Evolutionary conservation across 1,140 invertebrate genomes (phyloP).

Genomic region (Chlorops oryzae): DNA sequence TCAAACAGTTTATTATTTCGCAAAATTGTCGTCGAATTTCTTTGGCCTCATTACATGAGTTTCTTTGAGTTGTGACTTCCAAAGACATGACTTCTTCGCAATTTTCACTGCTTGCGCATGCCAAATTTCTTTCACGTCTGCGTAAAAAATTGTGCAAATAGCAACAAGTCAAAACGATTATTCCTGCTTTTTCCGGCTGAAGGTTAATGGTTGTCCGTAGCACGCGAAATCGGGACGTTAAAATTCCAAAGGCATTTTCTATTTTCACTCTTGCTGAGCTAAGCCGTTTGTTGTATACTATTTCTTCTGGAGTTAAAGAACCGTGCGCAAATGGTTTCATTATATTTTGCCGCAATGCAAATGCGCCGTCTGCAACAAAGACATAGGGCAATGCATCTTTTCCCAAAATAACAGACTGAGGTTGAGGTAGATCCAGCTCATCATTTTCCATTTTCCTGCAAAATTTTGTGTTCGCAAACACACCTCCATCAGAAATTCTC

Average conservation of each 20-base stretch:
- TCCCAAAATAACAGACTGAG: constrained; percentile 20
- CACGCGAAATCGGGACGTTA: background rate
- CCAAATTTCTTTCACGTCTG: background rate
- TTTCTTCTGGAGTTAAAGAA: constrained; percentile 17
- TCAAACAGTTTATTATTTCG: background rate
- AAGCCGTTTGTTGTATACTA: constrained; percentile 49
- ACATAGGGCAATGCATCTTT: constrained; percentile 21
- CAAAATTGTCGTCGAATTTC: background rate
- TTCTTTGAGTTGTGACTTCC: background rate
- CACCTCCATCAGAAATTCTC: constrained; percentile 34
- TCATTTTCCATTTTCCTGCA: constrained; percentile 38
- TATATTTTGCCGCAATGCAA: constrained; percentile 29
- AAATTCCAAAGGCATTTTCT: constrained; percentile 49
- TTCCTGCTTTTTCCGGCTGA: background rate
- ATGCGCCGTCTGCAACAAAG: constrained; percentile 48
- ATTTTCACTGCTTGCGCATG: background rate
- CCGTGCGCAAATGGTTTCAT: constrained; percentile 36
- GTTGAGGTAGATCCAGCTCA: constrained; percentile 20
- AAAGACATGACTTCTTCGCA: background rate
- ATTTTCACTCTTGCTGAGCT: constrained; percentile 42
- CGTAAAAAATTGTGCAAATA: constrained; percentile 7
- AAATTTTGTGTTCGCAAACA: constrained; percentile 30
- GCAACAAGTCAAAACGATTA: background rate
- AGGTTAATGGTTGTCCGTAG: background rate
- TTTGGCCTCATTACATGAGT: background rate